Base-by-base conservation (phyloP, 2,888 invertebrate species). In the Habrosyne pyritoides region DNA sequence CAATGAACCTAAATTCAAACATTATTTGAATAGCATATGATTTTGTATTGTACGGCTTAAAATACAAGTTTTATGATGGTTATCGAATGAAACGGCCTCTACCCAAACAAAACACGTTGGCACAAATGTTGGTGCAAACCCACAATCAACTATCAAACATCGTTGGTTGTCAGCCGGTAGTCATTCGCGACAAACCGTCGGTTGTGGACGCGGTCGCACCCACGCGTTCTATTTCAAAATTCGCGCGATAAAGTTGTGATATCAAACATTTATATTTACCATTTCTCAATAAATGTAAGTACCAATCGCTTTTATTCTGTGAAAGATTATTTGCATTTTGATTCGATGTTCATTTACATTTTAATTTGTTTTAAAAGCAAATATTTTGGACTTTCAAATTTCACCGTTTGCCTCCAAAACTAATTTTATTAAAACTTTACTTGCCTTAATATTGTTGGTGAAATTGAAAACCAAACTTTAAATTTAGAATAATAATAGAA, bases 111-210 rank as follows among this genome's bases (percentile, higher is more conserved):
- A 47, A 47, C 12, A 21, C 2, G 47, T 47, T 47, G 47, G 47
- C 1, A 7, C 47, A 47, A 21, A 24, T 21, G 47, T 24, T 47
- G 47, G 48, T 42, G 42, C 28, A 28, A 28, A 28, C 18, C 26
- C 8, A 18, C 18, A 8, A 36, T 42, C 36, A 42, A 18, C 8
- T 42, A 42, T 42, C 14, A 42, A 18, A 42, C 18, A 18, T 18
- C 18, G n/a, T 42, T 42, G 42, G 42, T 42, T 48, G 28, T 18
- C 18, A 52, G 21, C 36, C 33, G 51, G 51, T 42, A 53, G 53
- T 53, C 24, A 26, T 46, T 53, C 53, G 53, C 53, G 53, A 53
- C 53, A 53, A 14, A 24, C 26, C 53, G 53, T 7, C 24, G 24
- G 28, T 21, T 53, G 53, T 22, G 46, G 26, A 53, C 53, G 53